A percentile compares a stretch with the other conserved stretches of the same genome.
phyloP scores from a whole-genome alignment of 1,140 invertebrate genomes.

The Atopsyche davidsoni region DNA sequence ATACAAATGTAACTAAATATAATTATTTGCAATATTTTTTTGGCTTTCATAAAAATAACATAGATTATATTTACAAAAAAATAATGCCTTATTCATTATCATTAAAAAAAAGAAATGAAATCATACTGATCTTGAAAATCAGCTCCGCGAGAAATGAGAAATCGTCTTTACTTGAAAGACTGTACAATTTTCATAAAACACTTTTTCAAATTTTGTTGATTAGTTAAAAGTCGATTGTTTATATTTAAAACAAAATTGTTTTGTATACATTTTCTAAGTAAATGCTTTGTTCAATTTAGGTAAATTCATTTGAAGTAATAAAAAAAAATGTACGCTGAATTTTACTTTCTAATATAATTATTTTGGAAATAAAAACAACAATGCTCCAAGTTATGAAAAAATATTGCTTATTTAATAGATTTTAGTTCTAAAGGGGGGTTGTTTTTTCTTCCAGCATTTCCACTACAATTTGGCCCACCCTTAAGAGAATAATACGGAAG shows the following conservation, averaged over 20 bases:
- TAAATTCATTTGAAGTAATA: neutral
- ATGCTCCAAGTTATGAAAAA: neutral
- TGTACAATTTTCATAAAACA: too few species aligned
- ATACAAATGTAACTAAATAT: neutral
- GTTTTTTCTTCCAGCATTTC: neutral
- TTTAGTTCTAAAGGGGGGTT: neutral
- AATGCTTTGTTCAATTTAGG: neutral
- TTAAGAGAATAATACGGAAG: slow-evolving; percentile 12
- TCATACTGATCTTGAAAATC: neutral
- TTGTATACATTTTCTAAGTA: neutral
- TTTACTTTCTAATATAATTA: neutral
- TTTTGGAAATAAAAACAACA: neutral
- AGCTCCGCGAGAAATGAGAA: too few species aligned
- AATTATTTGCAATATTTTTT: neutral
- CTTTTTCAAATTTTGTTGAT: too few species aligned
- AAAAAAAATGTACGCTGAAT: neutral
- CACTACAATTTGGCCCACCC: neutral
- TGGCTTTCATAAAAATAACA: neutral
- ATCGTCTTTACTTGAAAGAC: too few species aligned
- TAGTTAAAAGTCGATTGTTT: neutral
- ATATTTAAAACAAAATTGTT: neutral
- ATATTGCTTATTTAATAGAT: slow-evolving; percentile 1
- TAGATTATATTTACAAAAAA: neutral
- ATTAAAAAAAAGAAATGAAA: neutral
- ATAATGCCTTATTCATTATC: neutral